These are phyloP conservation scores for Lutjanus erythropterus DNA, from an alignment of 2,113 vertebrate genomes.

Conservation along the genomic window DNA sequence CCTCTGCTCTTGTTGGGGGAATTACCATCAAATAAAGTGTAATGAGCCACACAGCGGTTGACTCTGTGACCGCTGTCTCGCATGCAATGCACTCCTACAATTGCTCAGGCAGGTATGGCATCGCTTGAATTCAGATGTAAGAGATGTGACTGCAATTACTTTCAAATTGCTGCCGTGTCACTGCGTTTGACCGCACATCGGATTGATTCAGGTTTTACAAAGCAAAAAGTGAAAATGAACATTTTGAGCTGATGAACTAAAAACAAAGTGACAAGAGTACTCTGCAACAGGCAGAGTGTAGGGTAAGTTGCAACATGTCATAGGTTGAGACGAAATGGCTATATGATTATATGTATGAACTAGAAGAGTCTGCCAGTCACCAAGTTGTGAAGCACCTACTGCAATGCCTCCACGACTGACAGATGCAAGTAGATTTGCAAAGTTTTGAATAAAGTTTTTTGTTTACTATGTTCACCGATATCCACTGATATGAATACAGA, in stretches of 20 bases:
- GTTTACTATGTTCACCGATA: too few relatives aligned
- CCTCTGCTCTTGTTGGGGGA: background rate
- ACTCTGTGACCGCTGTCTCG: background rate
- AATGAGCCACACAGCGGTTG: background rate
- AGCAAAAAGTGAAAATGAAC: background rate
- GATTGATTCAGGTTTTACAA: background rate
- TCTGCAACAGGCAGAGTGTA: background rate
- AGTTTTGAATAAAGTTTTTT: too few relatives aligned
- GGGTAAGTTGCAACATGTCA: background rate
- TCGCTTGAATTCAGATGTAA: background rate
- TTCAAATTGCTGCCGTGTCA: slow-evolving; percentile 18
- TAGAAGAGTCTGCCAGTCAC: too few relatives aligned
- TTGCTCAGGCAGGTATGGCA: background rate
- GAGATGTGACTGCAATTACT: slow-evolving; percentile 11
- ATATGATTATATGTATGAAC: background rate
- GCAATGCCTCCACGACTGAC: too few relatives aligned
- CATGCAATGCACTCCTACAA: slow-evolving; percentile 9
- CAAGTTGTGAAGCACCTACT: too few relatives aligned
- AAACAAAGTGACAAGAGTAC: background rate
- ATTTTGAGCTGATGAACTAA: background rate
- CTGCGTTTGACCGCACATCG: background rate
- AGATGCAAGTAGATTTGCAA: too few relatives aligned
- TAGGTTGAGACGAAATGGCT: background rate
- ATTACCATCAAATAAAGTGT: background rate
- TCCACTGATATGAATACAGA: too few relatives aligned